These are phyloP conservation scores for Ephialtes manifestator DNA, from an alignment of 2,888 invertebrate genomes.

Conservation along the genomic window DNA sequence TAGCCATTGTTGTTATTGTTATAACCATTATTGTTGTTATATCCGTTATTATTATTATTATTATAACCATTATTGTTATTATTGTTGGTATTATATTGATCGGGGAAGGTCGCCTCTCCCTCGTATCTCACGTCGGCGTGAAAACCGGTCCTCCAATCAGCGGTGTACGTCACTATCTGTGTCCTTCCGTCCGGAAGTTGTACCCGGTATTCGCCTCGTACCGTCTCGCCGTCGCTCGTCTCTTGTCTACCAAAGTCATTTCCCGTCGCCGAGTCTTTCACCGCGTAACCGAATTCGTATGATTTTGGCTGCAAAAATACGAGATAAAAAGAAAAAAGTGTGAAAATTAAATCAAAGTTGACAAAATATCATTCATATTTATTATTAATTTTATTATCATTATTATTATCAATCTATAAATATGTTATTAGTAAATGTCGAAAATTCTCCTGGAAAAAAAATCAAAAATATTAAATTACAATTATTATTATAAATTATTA, in stretches of 20 bases:
- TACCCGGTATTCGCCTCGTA: constrained; percentile 89
- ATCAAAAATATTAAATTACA: too few relatives aligned
- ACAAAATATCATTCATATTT: constrained; percentile 30
- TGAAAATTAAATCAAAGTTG: neutral
- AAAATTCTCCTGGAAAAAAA: too few relatives aligned
- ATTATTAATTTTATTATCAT: neutral
- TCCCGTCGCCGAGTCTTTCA: constrained; percentile 92
- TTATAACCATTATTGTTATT: constrained; percentile 75
- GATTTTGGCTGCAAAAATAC: constrained; percentile 89
- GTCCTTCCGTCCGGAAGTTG: constrained; percentile 89
- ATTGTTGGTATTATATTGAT: constrained; percentile 86
- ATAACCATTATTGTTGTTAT: constrained; percentile 68
- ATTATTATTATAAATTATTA: too few relatives aligned
- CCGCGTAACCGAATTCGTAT: constrained; percentile 93
- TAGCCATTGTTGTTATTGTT: constrained; percentile 46
- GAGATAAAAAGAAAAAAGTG: neutral
- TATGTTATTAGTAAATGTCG: too few relatives aligned
- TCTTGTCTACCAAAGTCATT: constrained; percentile 92
- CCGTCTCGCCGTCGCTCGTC: constrained; percentile 91
- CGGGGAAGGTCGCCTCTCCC: constrained; percentile 90
- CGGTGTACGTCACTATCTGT: constrained; percentile 92
- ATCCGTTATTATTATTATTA: constrained; percentile 68
- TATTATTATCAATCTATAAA: neutral
- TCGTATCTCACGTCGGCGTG: constrained; percentile 93
- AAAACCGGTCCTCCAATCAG: constrained; percentile 93